Evolutionary conservation across 1,140 invertebrate species (phyloP), one percentile per base, ranked within the genome.

Genomic region (Macrocentrus cingulum): DNA sequence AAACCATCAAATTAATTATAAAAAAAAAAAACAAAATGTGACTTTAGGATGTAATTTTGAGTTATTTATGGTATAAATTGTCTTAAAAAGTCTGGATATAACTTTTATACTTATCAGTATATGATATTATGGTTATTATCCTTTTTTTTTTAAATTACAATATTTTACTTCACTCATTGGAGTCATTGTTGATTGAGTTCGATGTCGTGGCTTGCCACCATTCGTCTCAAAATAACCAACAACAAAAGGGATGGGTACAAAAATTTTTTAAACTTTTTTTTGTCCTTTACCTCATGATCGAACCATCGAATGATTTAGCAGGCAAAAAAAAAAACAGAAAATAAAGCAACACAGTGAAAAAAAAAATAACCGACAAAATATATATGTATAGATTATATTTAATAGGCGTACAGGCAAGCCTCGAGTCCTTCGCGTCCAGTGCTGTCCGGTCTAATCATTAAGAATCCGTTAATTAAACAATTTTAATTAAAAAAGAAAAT

Each of bases 361-460:
- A 34, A 34, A 34, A 34, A 11, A 34, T 34, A 34, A 34, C 6
- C 11, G 11, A 34, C 6, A 11, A 34, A 34, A 34, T 34, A 39
- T 8, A n/a, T 39, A 39, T 39, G 13, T 39, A 39, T 15, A 39
- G 13, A 53, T 53, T 34, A 34, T 50, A 51, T 46, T 36, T 45
- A 22, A 52, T 23, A 49, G 22, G 39, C 32, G 13, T 42, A 44
- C 7, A 53, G 7, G 32, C 51, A 54, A 23, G 37, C 39, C 39
- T 20, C 22, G 46, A 54, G 41, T 52, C 56, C 54, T 51, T 65
- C 51, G 56, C 57, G 59, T 56, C 59, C 61, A 60, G 63, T 41
- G 54, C 56, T 58, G 58, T 55, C 65, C 67, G 62, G 61, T 70
- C 61, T 70, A 69, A 69, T 53, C 59, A 65, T 66, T 70, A 72